These are phyloP conservation scores for Aptenodytes forsteri DNA, from an alignment of 2,113 vertebrate genomes.

Conservation along the genomic window DNA sequence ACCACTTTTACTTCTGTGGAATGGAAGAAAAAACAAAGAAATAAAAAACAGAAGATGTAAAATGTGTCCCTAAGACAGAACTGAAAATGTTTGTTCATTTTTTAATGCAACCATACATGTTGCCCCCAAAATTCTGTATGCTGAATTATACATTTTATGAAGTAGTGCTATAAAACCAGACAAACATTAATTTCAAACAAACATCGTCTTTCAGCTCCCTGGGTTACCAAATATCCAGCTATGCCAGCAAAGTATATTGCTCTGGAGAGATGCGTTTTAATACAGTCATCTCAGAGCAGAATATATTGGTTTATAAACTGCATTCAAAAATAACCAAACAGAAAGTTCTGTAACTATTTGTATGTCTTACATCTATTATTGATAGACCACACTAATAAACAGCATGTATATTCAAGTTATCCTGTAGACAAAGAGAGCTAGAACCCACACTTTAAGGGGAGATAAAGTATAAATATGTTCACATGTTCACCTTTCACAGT, in stretches of 20 bases:
- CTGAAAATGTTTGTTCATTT: neutral
- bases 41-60: neutral
- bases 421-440: neutral
- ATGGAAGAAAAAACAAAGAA: neutral
- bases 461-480: neutral
- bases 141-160: neutral
- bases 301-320: neutral
- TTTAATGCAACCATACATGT: neutral
- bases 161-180: neutral
- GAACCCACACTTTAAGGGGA: neutral
- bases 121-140: neutral
- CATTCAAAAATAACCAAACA: neutral
- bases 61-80: neutral
- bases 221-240: constrained; percentile 15
- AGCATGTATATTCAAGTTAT: neutral
- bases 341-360: neutral
- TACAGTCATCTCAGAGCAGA: neutral
- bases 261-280: constrained; percentile 10
- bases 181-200: constrained; percentile 8
- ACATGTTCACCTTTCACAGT: neutral
- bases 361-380: neutral
- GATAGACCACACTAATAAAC: neutral
- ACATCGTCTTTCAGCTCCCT: neutral
- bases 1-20: neutral
- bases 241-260: neutral